Evolutionary conservation across 2,113 vertebrate species (phyloP).

Genomic region (Pelecanoides urinatrix): DNA sequence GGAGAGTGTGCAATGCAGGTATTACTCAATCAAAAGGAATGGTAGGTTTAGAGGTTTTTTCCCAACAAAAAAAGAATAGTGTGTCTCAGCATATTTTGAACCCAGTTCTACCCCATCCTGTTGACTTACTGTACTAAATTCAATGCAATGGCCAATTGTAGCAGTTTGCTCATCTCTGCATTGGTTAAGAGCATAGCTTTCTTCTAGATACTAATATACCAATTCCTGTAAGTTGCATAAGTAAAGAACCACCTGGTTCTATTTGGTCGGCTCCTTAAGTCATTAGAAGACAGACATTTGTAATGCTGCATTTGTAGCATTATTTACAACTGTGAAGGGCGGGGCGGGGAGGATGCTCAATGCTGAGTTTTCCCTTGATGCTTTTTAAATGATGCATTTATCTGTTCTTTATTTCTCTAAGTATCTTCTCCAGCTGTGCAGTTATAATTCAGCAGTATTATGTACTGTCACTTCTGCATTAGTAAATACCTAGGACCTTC

Average conservation of each 20-base stretch:
- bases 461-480: constrained; percentile 71
- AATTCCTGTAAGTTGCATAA: background rate
- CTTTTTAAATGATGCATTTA: constrained; percentile 48
- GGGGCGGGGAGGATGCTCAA: background rate
- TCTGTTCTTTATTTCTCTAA: constrained; percentile 55
- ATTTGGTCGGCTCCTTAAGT: background rate
- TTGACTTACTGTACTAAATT: background rate
- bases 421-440: constrained; percentile 51
- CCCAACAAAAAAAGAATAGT: background rate
- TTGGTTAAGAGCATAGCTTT: background rate
- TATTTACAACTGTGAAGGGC: background rate
- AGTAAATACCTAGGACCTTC: constrained; percentile 65
- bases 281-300: background rate
- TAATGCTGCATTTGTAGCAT: background rate
- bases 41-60: background rate
- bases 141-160: background rate
- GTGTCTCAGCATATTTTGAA: background rate
- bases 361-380: background rate
- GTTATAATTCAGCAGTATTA: constrained; percentile 65
- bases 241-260: background rate
- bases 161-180: background rate
- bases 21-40: background rate
- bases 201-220: background rate
- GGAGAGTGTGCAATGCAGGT: background rate
- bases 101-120: background rate